Evolutionary conservation across 2,888 invertebrate species (phyloP).

Genomic region (Amphiduros pacificus): DNA sequence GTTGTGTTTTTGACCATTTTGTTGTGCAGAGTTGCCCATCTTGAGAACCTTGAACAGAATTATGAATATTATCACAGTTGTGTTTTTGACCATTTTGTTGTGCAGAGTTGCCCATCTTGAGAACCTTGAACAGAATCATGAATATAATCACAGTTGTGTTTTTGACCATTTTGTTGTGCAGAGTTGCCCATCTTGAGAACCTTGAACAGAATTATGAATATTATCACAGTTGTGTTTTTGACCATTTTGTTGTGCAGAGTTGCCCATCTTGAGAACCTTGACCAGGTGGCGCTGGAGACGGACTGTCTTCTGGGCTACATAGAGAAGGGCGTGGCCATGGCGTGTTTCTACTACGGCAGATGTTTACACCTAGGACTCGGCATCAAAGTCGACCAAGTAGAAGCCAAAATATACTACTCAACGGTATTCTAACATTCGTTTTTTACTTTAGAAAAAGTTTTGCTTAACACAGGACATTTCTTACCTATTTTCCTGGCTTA

Average conservation of each 20-base stretch:
- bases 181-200: no score
- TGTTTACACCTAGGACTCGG: constrained; percentile 52
- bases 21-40: no score
- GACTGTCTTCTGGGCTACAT: constrained; percentile 52
- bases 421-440: constrained; percentile 41
- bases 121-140: not conserved
- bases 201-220: not conserved
- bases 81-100: no score
- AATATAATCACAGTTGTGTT: not conserved
- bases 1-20: no score
- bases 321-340: constrained; percentile 53
- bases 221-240: not conserved
- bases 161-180: no score
- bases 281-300: constrained; percentile 48
- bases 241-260: constrained; percentile 38
- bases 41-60: no score
- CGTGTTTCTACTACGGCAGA: constrained; percentile 55
- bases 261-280: constrained; percentile 39
- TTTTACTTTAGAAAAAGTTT: constrained; percentile 4
- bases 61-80: no score
- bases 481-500: not conserved
- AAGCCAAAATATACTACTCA: constrained; percentile 52
- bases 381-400: constrained; percentile 40
- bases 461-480: no score
- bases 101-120: no score